Percentiles rank a stretch among this genome's conserved stretches.
Conservation (phyloP, 2,113 vertebrate genomes). For the Passer montanus region DNA sequence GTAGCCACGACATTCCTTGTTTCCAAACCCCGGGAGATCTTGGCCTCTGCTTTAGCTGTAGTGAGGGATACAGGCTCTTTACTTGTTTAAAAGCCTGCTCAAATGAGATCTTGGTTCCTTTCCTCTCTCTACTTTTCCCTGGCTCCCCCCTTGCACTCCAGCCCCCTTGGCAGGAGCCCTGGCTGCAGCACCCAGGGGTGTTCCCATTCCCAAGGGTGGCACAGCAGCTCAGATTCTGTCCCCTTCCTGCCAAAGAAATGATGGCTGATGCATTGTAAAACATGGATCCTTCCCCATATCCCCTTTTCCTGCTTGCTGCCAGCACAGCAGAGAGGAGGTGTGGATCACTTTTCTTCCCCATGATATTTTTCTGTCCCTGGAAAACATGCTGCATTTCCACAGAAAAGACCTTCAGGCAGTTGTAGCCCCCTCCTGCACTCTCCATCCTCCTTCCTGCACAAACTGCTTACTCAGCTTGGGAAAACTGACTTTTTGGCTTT, state of each 20-base stretch:
- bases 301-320: background rate
- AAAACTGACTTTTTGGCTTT: background rate
- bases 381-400: fast-evolving
- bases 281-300: too few species aligned
- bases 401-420: background rate
- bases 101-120: background rate
- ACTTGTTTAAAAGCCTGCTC: background rate
- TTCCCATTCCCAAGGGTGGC: background rate
- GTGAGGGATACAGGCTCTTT: fast-evolving
- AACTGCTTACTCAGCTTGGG: background rate
- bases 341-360: background rate
- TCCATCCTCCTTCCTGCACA: background rate
- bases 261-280: background rate
- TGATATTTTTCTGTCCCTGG: background rate
- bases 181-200: too few species aligned
- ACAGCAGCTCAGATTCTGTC: background rate
- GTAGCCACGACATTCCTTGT: background rate
- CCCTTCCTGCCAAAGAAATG: background rate
- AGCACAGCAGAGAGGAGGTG: too few species aligned
- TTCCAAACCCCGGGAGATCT: background rate
- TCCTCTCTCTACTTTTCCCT: background rate
- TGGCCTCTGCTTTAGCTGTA: background rate
- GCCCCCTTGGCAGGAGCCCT: background rate
- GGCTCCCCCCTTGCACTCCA: background rate
- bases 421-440: background rate